Conservation (phyloP, 2,797 vertebrate species). For the Neostethus bicornis region DNA sequence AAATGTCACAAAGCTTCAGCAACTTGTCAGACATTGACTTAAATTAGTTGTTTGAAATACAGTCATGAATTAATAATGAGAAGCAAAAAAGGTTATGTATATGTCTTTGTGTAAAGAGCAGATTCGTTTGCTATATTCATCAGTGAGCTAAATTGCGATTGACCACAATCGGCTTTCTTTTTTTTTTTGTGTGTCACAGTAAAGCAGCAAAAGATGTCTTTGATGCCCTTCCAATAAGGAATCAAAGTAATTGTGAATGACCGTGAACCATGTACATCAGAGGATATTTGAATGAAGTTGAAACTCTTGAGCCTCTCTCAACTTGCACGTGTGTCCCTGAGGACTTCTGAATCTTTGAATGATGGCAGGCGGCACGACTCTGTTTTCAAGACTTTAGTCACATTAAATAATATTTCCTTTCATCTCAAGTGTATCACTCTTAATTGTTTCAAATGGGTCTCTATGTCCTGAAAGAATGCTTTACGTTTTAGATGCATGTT, state of each 20-base stretch:
- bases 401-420: neutral
- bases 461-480: neutral
- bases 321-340: neutral
- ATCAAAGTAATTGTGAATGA: neutral
- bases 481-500: too few species aligned
- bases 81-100: neutral
- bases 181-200: neutral
- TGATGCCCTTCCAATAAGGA: neutral
- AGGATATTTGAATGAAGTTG: neutral
- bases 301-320: constrained; percentile 10
- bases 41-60: neutral
- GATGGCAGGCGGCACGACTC: neutral
- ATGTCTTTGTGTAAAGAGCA: neutral
- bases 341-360: neutral
- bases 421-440: neutral
- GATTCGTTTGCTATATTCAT: neutral
- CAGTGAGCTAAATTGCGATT: neutral
- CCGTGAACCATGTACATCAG: neutral
- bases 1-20: neutral
- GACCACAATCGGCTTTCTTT: constrained; percentile 1
- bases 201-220: neutral
- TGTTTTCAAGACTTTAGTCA: constrained; percentile 9
- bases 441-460: neutral
- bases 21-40: neutral
- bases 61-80: neutral